Evolutionary conservation across 2,797 vertebrate species (phyloP).

Genomic region (Schizopygopsis pylzovi): DNA sequence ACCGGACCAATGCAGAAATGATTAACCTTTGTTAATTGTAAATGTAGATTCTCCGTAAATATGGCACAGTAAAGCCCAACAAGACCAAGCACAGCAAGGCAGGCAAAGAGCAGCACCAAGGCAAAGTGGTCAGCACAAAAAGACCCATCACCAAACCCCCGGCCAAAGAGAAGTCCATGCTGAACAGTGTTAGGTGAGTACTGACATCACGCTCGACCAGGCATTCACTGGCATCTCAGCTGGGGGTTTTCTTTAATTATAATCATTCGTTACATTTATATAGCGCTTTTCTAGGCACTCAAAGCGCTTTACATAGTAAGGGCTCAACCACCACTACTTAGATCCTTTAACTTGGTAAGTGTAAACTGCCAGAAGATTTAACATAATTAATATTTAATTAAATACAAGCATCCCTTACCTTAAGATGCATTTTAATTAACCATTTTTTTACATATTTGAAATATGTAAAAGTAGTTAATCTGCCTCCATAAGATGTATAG

Average conservation of each 20-base stretch:
- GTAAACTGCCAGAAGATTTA: not conserved
- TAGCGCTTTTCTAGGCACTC: too few relatives aligned
- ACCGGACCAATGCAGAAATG: not conserved
- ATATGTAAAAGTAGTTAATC: not conserved
- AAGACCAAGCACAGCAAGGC: conserved; percentile 97
- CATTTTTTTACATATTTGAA: not conserved
- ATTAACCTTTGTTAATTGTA: conserved; percentile 6
- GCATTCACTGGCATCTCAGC: not conserved
- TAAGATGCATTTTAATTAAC: not conserved
- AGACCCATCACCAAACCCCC: conserved; percentile 91
- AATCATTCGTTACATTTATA: too few relatives aligned
- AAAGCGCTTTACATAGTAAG: too few relatives aligned
- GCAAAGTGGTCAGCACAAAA: conserved; percentile 97
- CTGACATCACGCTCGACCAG: not conserved
- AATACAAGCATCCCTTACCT: not conserved
- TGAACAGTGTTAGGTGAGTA: conserved; percentile 92
- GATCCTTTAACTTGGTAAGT: not conserved
- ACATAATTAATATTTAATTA: not conserved
- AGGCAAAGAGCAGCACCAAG: conserved; percentile 95
- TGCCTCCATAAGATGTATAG: too few relatives aligned
- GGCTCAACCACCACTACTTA: too few relatives aligned
- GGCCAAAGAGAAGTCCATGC: conserved; percentile 91
- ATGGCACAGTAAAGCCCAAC: conserved; percentile 91
- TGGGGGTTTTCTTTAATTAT: too few relatives aligned
- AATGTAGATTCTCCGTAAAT: conserved; percentile 92